Conservation (phyloP, 1,140 invertebrate species). For the Callitettix versicolor region DNA sequence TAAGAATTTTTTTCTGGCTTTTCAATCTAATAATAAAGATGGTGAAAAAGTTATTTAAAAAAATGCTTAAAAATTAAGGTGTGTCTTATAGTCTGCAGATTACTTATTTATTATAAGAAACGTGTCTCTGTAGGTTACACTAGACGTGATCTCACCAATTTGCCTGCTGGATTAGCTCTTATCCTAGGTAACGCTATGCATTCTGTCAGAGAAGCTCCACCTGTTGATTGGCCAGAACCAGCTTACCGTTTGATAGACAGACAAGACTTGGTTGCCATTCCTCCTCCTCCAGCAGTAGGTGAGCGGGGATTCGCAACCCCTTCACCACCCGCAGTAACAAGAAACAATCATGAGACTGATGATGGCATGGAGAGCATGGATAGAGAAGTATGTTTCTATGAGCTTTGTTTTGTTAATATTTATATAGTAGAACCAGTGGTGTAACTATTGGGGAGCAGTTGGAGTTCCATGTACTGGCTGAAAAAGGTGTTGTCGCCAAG, state of each 20-base stretch:
- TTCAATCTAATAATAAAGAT: too few relatives aligned
- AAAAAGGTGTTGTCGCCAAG: too few relatives aligned
- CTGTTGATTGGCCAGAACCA: constrained; percentile 60
- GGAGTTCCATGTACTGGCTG: too few relatives aligned
- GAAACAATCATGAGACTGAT: constrained; percentile 22
- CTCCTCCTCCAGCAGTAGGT: constrained; percentile 25
- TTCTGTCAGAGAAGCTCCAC: constrained; percentile 61
- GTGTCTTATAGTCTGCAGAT: too few relatives aligned
- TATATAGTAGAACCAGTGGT: too few relatives aligned
- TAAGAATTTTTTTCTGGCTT: too few relatives aligned
- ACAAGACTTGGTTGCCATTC: constrained; percentile 52
- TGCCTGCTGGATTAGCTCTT: constrained; percentile 64
- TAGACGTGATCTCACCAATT: constrained; percentile 54
- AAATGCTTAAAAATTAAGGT: too few relatives aligned
- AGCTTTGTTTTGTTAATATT: too few relatives aligned
- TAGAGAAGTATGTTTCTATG: constrained; percentile 30
- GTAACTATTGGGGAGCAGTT: too few relatives aligned
- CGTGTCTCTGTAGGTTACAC: constrained; percentile 47
- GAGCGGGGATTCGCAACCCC: constrained; percentile 34
- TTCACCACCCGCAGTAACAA: neutral
- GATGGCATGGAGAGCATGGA: constrained; percentile 42
- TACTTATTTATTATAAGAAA: too few relatives aligned
- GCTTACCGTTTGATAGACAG: constrained; percentile 72
- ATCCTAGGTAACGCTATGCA: constrained; percentile 65
- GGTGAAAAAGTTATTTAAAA: too few relatives aligned